Evolutionary conservation across 2,888 invertebrate species (phyloP).

Genomic region (Hyalella azteca): DNA sequence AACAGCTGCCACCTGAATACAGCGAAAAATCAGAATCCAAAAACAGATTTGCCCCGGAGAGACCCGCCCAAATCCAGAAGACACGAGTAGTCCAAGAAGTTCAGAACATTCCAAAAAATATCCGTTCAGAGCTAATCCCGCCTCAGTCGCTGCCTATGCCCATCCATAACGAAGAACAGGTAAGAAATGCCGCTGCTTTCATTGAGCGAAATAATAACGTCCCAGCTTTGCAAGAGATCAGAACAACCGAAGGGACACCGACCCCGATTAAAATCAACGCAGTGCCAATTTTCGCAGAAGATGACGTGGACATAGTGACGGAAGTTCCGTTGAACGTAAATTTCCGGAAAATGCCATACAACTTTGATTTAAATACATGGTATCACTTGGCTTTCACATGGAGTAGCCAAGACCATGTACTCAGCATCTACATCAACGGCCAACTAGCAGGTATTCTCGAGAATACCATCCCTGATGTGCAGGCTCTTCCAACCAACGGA

Average conservation of each 20-base stretch:
- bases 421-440: slow-evolving; percentile 49
- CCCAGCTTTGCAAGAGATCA: neutral
- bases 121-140: neutral
- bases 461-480: slow-evolving; percentile 38
- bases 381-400: slow-evolving; percentile 55
- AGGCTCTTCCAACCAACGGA: slow-evolving; percentile 44
- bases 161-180: neutral
- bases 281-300: neutral
- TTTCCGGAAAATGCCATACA: slow-evolving; percentile 52
- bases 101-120: neutral
- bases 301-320: neutral
- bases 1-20: slow-evolving; percentile 54
- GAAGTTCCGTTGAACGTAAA: slow-evolving; percentile 41
- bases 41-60: neutral
- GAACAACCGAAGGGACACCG: neutral
- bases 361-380: slow-evolving; percentile 50
- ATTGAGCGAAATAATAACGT: neutral
- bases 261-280: neutral
- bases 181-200: neutral
- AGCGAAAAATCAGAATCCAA: slow-evolving; percentile 30
- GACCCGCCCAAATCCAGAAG: neutral
- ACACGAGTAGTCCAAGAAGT: slow-evolving; percentile 1
- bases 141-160: neutral
- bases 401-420: slow-evolving; percentile 43
- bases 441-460: slow-evolving; percentile 48